Evolutionary conservation across 2,113 vertebrate genomes (phyloP), one percentile per base, ranked within the genome.

Genomic region (Cebidichthys violaceus): DNA sequence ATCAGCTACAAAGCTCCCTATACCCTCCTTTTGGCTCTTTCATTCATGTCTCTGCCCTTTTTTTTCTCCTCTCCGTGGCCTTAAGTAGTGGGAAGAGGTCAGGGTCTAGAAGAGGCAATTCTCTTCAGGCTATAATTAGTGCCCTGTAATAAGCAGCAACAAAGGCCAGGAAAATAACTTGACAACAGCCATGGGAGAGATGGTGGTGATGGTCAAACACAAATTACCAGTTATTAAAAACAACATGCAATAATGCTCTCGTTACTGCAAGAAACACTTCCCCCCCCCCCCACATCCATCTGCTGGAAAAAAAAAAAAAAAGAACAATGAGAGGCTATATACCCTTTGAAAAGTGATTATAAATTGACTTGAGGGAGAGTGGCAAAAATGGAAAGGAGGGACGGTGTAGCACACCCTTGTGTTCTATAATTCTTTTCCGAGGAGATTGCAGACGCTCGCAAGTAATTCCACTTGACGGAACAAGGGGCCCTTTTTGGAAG

Each of bases 71-170:
- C 76, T 70, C 13, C 29, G 43, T 90, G 89, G 90, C 92, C 93
- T 94, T 82, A 92, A 94, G 92, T 86, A 87, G 92, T 91, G 86
- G 73, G 75, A 86, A 89, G 87, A 92, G 91, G 93, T 96, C 93
- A 95, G 89, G 91, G 95, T 96, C 94, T 92, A 90, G 93, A 90
- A 90, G 55, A 95, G 87, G 93, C 89, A 78, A 85, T 92, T 94
- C 87, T 92, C 93, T 90, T 73, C 90, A 82, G 93, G 91, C 87
- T 93, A 83, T 94, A 95, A 95, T 95, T 96, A 95, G 92, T 92
- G 86, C 93, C 93, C 90, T 82, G 85, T 87, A 93, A 76, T 81
- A 90, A 91, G 88, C 88, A 84, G 86, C 91, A 94, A 92, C 82
- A 92, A 92, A 93, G 81, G 80, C 83, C 91, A 82, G 83, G 86